These are phyloP conservation scores for Lycophotia porphyrea DNA, from an alignment of 2,888 invertebrate genomes.

Conservation along the genomic window DNA sequence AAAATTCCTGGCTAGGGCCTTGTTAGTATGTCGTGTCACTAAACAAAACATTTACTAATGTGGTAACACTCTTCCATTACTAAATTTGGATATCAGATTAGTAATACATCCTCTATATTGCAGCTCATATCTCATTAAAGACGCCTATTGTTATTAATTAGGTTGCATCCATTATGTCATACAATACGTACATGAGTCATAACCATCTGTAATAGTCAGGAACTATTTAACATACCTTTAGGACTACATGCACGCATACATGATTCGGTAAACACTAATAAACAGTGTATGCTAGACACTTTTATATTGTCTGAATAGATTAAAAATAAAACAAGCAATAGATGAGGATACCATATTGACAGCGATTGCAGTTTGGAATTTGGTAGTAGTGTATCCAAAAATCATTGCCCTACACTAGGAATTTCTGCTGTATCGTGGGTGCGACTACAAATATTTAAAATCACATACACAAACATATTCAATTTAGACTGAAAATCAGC, in stretches of 20 bases:
- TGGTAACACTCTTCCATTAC: neutral
- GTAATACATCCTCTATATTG: slow-evolving; percentile 31
- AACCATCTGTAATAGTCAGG: slow-evolving; percentile 15
- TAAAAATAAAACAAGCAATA: neutral
- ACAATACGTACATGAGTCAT: slow-evolving; percentile 31
- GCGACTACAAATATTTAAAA: too few species aligned
- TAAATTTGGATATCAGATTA: slow-evolving; percentile 10
- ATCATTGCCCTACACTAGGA: too few species aligned
- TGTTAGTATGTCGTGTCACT: neutral
- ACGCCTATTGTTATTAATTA: slow-evolving; percentile 39
- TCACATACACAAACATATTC: too few species aligned
- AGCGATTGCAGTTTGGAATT: neutral
- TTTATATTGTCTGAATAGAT: neutral
- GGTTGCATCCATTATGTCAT: slow-evolving; percentile 22
- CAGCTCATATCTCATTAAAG: slow-evolving; percentile 4
- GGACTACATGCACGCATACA: slow-evolving; percentile 6
- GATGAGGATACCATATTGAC: neutral
- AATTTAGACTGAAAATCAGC: too few species aligned
- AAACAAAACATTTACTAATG: neutral
- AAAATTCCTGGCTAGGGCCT: neutral
- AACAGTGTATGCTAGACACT: neutral
- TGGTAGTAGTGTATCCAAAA: too few species aligned
- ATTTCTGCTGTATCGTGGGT: too few species aligned
- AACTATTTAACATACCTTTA: slow-evolving; percentile 23
- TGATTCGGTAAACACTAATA: neutral